Evolutionary conservation across 2,113 vertebrate genomes (phyloP).

Genomic region (Colossoma macropomum): DNA sequence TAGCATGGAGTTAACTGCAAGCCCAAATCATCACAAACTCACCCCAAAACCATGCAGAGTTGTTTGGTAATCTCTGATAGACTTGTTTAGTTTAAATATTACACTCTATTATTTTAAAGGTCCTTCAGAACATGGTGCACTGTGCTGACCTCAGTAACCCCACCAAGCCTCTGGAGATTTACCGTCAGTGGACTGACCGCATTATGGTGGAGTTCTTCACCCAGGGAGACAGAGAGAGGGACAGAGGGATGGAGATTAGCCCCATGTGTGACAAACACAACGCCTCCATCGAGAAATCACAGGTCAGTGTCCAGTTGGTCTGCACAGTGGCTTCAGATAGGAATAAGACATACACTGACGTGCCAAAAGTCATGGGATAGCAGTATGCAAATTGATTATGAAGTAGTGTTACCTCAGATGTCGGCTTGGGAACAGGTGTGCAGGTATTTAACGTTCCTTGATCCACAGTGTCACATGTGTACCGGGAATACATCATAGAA

Average conservation of each 20-base stretch:
- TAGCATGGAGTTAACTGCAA: too few relatives aligned
- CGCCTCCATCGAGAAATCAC: slow-evolving; percentile 90
- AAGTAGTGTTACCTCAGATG: too few relatives aligned
- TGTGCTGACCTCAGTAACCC: slow-evolving; percentile 94
- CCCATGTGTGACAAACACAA: slow-evolving; percentile 95
- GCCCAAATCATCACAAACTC: too few relatives aligned
- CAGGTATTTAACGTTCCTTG: too few relatives aligned
- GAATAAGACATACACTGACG: too few relatives aligned
- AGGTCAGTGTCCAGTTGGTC: slow-evolving; percentile 72
- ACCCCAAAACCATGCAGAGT: neutral
- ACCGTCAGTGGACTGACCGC: slow-evolving; percentile 89
- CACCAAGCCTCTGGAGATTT: slow-evolving; percentile 89
- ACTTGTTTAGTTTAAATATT: neutral
- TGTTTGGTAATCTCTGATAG: neutral
- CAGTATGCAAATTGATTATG: too few relatives aligned
- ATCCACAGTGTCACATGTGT: too few relatives aligned
- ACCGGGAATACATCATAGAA: too few relatives aligned
- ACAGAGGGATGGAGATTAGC: slow-evolving; percentile 91
- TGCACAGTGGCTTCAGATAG: neutral
- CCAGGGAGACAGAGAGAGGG: slow-evolving; percentile 88
- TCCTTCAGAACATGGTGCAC: slow-evolving; percentile 93
- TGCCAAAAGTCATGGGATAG: too few relatives aligned
- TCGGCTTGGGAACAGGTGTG: too few relatives aligned
- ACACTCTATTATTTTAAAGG: slow-evolving; percentile 67
- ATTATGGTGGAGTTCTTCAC: slow-evolving; percentile 93